Base-by-base conservation (phyloP, 2,797 vertebrate species). In the Mormyrus proboscirostris region DNA sequence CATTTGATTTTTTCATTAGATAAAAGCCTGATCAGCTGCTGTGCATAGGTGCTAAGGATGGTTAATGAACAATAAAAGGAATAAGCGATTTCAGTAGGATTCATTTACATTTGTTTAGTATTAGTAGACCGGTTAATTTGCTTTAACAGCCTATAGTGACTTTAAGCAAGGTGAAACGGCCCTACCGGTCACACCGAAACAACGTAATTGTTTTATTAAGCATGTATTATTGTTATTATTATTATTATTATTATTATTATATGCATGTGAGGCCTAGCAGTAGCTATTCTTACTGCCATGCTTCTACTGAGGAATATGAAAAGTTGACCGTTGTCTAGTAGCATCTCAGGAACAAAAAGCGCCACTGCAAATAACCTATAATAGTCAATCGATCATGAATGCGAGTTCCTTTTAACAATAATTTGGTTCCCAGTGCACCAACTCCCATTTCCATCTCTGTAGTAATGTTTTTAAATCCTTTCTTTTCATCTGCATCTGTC, bases 341-440 rank as follows among this genome's bases (percentile, higher is more conserved):
- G 91, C 93, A 93, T 95, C 93, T 89, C 38, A 16, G 51, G 25
- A 69, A 82, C 47, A 89, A 90, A 89, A 59, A 55, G 38, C 92
- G 92, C 93, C 94, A 92, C 94, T 91, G 93, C 92, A 95, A 95
- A 95, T 94, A 89, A 94, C 92, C 93, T 92, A 94, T 95, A 95
- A 95, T 95, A 94, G 95, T 95, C 93, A 94, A 95, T 96, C 95
- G 95, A 96, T 95, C 93, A 93, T 91, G 91, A 41, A 91, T 92
- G 95, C 93, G 93, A 94, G 95, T 95, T 95, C 94, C 94, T 95
- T 95, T 95, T 95, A 94, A 95, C 95, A 95, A 95, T 95, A 94
- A 95, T 95, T 95, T 95, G 93, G 94, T 94, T 95, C 94, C 93
- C 93, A 92, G 94, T 94, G 93, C 94, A 91, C 86, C 73, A 55